A percentile compares a stretch with the other conserved stretches of the same genome.
Evolutionary conservation across 2,797 vertebrate genomes (phyloP).

Genomic region (Emydoidea blandingii): DNA sequence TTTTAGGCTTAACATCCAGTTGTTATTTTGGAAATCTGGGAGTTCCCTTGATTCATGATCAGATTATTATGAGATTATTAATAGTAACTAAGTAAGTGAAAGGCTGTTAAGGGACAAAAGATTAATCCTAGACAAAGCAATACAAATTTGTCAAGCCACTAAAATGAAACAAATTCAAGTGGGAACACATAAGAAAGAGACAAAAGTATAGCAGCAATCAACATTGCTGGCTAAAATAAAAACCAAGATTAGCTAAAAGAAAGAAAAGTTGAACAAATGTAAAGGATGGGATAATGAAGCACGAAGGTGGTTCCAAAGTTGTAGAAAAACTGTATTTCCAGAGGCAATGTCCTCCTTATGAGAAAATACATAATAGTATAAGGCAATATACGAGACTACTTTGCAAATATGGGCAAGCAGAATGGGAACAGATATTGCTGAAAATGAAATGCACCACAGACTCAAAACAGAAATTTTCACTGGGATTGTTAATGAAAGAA

Average conservation of each 20-base stretch:
- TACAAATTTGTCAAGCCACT: slow-evolving; percentile 4
- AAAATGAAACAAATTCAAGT: slow-evolving; percentile 35
- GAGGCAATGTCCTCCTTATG: slow-evolving; percentile 33
- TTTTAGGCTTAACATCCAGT: not conserved
- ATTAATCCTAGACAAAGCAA: slow-evolving; percentile 45
- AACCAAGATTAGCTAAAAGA: slow-evolving; percentile 49
- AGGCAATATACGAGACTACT: not conserved
- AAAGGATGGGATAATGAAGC: slow-evolving; percentile 13
- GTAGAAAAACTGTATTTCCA: slow-evolving; percentile 15
- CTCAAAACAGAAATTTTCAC: not conserved
- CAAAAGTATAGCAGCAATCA: slow-evolving; percentile 60
- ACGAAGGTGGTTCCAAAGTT: slow-evolving; percentile 48
- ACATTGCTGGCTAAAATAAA: slow-evolving; percentile 50
- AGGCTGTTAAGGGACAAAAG: slow-evolving; percentile 22
- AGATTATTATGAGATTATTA: slow-evolving; percentile 20
- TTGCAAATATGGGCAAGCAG: not conserved
- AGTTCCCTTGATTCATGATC: slow-evolving; percentile 23
- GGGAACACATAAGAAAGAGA: slow-evolving; percentile 41
- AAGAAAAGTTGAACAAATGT: slow-evolving; percentile 52
- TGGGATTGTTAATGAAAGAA: not conserved
- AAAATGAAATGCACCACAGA: not conserved
- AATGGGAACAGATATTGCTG: not conserved
- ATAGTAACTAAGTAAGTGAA: slow-evolving; percentile 40
- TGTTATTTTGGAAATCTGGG: slow-evolving; percentile 30
- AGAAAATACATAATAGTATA: slow-evolving; percentile 20